Base-by-base conservation (phyloP, 2,888 invertebrate species). In the Sceliomorpha sp. region DNA sequence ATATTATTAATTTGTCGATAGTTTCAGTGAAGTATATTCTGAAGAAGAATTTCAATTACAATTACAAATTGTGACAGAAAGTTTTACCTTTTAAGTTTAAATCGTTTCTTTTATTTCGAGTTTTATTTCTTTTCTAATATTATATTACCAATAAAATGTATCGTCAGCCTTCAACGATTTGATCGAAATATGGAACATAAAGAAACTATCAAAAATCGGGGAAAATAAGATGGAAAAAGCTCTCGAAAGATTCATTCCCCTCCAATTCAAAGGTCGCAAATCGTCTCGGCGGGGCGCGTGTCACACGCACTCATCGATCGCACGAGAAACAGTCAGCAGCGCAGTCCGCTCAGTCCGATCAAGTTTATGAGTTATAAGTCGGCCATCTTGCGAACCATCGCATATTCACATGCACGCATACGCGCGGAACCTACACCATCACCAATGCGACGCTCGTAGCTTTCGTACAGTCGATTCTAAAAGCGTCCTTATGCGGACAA, bases 281-380 rank as follows among this genome's bases (percentile, higher is more conserved):
- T 59, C 51, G 66, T 66, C 66, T 53, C 66, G 47, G 53, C 59
- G 66, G 66, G 58, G 66, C 58, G 58, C 66, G 66, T 59, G 66
- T 66, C 58, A 53, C 66, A 53, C 47, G 59, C 53, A 78, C 78
- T 76, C 81, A 82, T 82, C 82, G 82, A 82, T 82, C 82, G 82
- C 73, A 64, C 79, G 79, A 72, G 64, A 68, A 73, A 64, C 73
- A 74, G 73, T 70, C 75, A 67, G 70, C 72, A 59, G 37, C 69
- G 60, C 51, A 32, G 48, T 51, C 50, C 70, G 64, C 59, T 40
- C 70, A 53, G 74, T 66, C 79, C 80, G 77, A 77, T 76, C 77
- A 77, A 85, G 81, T 86, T 87, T 86, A 86, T 83, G 86, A 86
- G 81, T 86, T 86, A 84, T 83, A 85, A 86, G 85, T 83, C 86